These are phyloP conservation scores for Incurvaria masculella DNA, from an alignment of 2,888 invertebrate species.

Conservation along the genomic window DNA sequence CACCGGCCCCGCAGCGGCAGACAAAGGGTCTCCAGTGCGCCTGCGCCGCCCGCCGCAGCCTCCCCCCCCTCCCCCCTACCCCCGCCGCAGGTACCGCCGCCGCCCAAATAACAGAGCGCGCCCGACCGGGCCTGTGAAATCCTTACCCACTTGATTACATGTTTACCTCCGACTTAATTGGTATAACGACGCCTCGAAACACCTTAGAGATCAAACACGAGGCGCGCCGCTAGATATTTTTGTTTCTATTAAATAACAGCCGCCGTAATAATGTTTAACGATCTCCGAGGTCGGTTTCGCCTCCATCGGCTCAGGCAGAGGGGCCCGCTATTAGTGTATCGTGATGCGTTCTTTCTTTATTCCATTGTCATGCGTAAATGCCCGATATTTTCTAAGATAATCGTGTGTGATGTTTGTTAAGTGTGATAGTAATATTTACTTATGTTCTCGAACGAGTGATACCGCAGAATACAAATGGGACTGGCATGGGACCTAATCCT, in stretches of 20 bases:
- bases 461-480: no score
- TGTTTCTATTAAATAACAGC: slow-evolving; percentile 59
- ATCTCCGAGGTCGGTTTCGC: slow-evolving; percentile 39
- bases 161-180: background rate
- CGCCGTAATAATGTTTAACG: slow-evolving; percentile 59
- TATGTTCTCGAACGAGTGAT: no score
- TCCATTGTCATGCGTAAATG: no score
- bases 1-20: background rate
- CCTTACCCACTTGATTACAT: background rate
- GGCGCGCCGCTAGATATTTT: slow-evolving; percentile 58
- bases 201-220: slow-evolving; percentile 59
- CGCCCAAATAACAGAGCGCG: background rate
- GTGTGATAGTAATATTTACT: no score
- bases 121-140: background rate
- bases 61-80: no score
- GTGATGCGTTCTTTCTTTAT: no score
- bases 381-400: no score
- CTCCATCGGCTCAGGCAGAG: no score
- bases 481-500: no score
- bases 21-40: background rate
- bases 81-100: background rate
- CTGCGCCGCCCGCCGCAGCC: background rate
- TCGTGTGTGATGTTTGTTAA: no score
- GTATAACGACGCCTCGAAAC: slow-evolving; percentile 21
- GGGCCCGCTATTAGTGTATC: no score